Evolutionary conservation across 2,113 vertebrate species (phyloP), one percentile per base, ranked within the genome.

Genomic region (Rhizomys pruinosus): DNA sequence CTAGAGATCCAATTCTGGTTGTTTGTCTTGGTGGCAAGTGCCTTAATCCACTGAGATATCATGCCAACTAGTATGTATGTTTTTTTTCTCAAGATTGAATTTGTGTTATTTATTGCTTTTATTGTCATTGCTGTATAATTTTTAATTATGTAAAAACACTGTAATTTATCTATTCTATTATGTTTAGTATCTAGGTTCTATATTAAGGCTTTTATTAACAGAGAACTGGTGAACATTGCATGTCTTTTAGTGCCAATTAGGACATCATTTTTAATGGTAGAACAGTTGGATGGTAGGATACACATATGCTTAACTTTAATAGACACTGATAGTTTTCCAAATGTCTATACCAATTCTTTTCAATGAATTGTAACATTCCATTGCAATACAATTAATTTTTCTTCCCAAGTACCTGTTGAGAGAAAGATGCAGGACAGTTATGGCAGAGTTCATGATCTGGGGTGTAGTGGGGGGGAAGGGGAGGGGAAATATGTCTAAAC

Each of bases 41-140:
- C 1, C 25, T 72, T 73, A 9, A 73, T 11, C 71, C 25, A 23
- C 39, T 73, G 71, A 15, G 39, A 8, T 9, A 23, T 42, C 39
- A 42, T 42, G 71, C 39, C 23, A 22, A 25, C 71, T 5, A 25
- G 37, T 25, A 5, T 42, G 5, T 34, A n/a, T 52, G 22, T 44
- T 81, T 20, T 94, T 94, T 71, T 73, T 15, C 23, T 85, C 44
- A 72, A 59, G 23, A 85, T 71, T 68, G 17, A 64, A n/a, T 71
- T 85, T 64, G 17, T 88, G 25, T 84, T 29, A 52, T 93, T 93
- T 59, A 63, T 73, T 52, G 57, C 19, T 93, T 84, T 73, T 77
- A n/a, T 47, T 90, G 9, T 39, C 37, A 76, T 87, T 94, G 25
- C 9, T 94, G 1, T 79, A 42, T 69, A 64, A 42, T 66, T 55